phyloP scores from a whole-genome alignment of 2,113 vertebrate species.

The Ochotona princeps region DNA sequence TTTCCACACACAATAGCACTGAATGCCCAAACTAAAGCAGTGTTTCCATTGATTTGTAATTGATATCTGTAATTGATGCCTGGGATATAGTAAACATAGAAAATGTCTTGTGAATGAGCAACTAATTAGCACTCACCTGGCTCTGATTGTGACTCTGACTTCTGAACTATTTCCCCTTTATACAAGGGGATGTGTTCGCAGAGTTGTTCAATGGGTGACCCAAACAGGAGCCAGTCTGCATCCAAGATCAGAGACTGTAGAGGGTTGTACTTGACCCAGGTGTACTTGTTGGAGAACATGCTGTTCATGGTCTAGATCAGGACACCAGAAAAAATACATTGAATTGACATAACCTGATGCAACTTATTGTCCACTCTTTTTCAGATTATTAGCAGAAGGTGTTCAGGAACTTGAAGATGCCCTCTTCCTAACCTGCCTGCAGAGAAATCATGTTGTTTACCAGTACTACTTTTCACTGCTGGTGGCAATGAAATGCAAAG shows the following conservation, averaged over 20 bases:
- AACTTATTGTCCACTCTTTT: not conserved
- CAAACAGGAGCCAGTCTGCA: slow-evolving; percentile 79
- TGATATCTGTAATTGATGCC: not conserved
- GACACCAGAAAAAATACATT: not conserved
- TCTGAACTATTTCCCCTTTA: slow-evolving; percentile 22
- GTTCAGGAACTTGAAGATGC: not conserved
- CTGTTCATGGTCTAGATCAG: slow-evolving; percentile 74
- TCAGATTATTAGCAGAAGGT: not conserved
- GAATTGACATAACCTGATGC: not conserved
- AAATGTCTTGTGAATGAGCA: not conserved
- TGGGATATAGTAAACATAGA: not conserved
- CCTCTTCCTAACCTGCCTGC: not conserved
- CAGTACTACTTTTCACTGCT: not conserved
- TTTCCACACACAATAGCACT: not conserved
- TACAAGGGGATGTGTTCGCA: slow-evolving; percentile 85
- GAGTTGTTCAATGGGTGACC: slow-evolving; percentile 78
- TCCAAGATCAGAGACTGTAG: slow-evolving; percentile 51
- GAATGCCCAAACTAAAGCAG: not conserved
- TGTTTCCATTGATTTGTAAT: not conserved
- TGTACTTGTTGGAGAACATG: slow-evolving; percentile 66
- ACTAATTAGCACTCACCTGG: slow-evolving; percentile 75
- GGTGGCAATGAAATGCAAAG: not conserved
- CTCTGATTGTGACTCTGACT: not conserved
- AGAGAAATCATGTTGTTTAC: not conserved
- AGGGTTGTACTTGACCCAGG: slow-evolving; percentile 81